Percentiles rank a stretch among this genome's conserved stretches.
These are phyloP conservation scores for Xestoiulus laeticollis DNA, from an alignment of 2,888 invertebrate species.

Conservation along the genomic window DNA sequence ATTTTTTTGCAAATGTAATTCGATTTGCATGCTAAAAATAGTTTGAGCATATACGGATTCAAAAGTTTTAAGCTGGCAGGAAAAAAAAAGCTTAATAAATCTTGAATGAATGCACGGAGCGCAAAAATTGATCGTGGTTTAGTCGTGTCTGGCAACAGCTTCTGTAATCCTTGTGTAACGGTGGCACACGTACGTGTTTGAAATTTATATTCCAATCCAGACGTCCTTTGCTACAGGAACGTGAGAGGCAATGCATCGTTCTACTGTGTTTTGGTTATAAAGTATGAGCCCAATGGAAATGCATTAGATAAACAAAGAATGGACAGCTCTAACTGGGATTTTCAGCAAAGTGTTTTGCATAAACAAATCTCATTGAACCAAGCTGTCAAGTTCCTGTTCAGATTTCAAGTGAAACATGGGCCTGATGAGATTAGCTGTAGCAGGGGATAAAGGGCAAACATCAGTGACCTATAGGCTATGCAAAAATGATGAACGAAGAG, in stretches of 20 bases:
- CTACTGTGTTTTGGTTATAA: neutral
- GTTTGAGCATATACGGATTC: neutral
- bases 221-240: neutral
- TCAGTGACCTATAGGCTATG: slow-evolving; percentile 1
- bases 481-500: neutral
- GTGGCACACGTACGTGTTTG: neutral
- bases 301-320: slow-evolving; percentile 20
- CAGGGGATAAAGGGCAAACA: neutral
- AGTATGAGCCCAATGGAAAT: neutral
- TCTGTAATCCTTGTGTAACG: neutral
- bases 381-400: slow-evolving; percentile 8
- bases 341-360: slow-evolving; percentile 8
- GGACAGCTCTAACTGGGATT: slow-evolving; percentile 18
- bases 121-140: slow-evolving; percentile 12
- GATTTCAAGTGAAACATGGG: neutral
- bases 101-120: neutral
- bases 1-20: neutral
- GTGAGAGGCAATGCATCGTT: neutral
- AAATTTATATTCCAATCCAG: slow-evolving; percentile 18
- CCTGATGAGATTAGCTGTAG: neutral
- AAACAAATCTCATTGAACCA: slow-evolving; percentile 19
- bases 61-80: neutral
- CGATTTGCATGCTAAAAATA: neutral
- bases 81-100: slow-evolving; percentile 26
- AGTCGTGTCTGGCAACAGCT: neutral